These are phyloP conservation scores for Rambutsinella grinnellia DNA, from an alignment of 2,888 invertebrate species.

Conservation along the genomic window DNA sequence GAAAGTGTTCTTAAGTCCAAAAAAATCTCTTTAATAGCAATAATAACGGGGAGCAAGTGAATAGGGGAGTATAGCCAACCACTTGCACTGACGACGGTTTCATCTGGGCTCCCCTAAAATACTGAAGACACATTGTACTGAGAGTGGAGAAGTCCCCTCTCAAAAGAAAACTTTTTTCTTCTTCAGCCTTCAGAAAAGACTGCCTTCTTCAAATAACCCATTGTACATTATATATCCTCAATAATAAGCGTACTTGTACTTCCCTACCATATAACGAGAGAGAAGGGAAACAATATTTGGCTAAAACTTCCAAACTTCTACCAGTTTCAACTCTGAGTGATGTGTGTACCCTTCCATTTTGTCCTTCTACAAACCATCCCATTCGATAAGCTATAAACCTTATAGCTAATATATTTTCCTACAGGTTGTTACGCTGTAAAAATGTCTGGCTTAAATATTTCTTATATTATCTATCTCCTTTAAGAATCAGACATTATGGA, in stretches of 20 bases:
- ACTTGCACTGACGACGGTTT: neutral
- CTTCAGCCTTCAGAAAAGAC: constrained; percentile 39
- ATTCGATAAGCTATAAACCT: no score
- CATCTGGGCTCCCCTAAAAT: neutral
- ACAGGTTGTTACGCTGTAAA: constrained; percentile 51
- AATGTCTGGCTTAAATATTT: constrained; percentile 26
- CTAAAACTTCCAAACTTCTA: neutral
- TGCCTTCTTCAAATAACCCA: constrained; percentile 26
- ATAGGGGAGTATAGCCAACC: neutral
- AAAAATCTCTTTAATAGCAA: neutral
- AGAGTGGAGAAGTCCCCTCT: constrained; percentile 33
- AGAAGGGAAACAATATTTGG: constrained; percentile 6
- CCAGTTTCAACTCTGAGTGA: constrained; percentile 10
- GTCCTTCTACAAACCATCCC: no score
- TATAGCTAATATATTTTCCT: neutral
- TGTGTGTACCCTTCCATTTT: constrained; percentile 1
- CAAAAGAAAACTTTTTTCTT: constrained; percentile 33
- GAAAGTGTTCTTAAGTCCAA: neutral
- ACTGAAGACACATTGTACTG: no score
- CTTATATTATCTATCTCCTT: constrained; percentile 16
- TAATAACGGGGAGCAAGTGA: neutral
- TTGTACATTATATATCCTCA: neutral
- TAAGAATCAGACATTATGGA: no score
- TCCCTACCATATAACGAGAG: neutral
- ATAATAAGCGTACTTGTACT: neutral